A percentile compares a stretch with the other conserved stretches of the same genome.
Conservation (phyloP, 2,113 vertebrate genomes). For the Prionailurus bengalensis region DNA sequence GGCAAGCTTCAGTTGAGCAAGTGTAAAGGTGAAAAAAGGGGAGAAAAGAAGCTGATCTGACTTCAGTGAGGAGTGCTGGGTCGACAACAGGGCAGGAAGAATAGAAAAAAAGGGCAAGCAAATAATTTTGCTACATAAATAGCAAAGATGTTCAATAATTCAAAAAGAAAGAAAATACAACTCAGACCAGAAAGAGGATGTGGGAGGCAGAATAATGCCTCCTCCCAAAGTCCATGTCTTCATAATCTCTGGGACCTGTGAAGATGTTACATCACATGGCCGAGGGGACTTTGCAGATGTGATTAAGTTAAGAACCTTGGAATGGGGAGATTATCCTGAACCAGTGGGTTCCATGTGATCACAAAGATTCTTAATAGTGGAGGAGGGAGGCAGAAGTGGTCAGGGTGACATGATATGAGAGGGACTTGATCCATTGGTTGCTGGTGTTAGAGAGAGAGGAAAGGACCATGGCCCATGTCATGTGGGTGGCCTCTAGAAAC, state of each 20-base stretch:
- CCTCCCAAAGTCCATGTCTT: not conserved
- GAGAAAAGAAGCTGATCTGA: not conserved
- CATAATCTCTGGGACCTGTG: not conserved
- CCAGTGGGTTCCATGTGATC: not conserved
- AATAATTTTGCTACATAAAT: not conserved
- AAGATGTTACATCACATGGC: not conserved
- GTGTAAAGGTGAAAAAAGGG: not conserved
- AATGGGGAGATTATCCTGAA: not conserved
- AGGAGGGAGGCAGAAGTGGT: not conserved
- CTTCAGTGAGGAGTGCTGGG: not conserved
- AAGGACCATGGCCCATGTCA: not conserved
- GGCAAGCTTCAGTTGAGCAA: not conserved
- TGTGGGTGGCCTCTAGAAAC: not conserved
- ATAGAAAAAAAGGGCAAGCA: not conserved
- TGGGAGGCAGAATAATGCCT: not conserved
- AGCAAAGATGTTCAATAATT: not conserved
- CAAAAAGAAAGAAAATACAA: not conserved
- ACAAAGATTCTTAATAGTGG: not conserved
- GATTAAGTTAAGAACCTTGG: not conserved
- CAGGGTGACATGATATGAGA: not conserved
- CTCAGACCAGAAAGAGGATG: not conserved
- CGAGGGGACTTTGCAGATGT: not conserved
- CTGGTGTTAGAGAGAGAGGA: not conserved
- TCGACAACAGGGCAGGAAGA: not conserved
- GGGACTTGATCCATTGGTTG: not conserved